phyloP scores from a whole-genome alignment of 2,888 invertebrate genomes.

The Sussaba pulchella region DNA sequence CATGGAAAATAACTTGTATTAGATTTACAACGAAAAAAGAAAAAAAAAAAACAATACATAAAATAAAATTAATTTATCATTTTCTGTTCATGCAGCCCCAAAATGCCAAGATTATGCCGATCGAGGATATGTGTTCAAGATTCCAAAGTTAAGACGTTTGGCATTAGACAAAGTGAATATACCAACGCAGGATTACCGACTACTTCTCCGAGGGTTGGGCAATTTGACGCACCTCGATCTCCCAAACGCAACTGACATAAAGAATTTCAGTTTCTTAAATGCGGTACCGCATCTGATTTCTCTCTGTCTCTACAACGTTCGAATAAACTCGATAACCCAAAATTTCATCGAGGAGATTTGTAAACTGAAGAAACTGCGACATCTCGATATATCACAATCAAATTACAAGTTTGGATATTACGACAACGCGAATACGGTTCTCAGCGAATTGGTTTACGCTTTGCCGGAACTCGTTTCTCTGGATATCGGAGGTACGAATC shows the following conservation, averaged over 20 bases:
- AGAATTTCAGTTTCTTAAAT: slow-evolving; percentile 89
- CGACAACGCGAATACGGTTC: slow-evolving; percentile 89
- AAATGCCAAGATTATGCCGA: slow-evolving; percentile 78
- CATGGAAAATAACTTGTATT: too few species aligned
- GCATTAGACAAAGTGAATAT: slow-evolving; percentile 86
- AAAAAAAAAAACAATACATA: not conserved
- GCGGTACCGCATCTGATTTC: slow-evolving; percentile 89
- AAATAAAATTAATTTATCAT: not conserved
- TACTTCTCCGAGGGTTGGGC: slow-evolving; percentile 87
- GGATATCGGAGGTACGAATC: slow-evolving; percentile 98
- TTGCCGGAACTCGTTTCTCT: slow-evolving; percentile 92
- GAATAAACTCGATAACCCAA: slow-evolving; percentile 78
- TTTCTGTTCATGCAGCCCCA: slow-evolving; percentile 65
- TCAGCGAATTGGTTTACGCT: slow-evolving; percentile 90
- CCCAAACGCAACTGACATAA: slow-evolving; percentile 88
- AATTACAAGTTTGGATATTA: slow-evolving; percentile 90
- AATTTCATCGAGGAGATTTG: slow-evolving; percentile 81
- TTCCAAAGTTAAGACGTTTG: slow-evolving; percentile 87
- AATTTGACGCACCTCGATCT: slow-evolving; percentile 90
- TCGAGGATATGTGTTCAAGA: slow-evolving; percentile 86
- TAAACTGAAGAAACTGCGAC: slow-evolving; percentile 85
- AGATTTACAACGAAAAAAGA: too few species aligned
- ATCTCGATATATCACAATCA: slow-evolving; percentile 94
- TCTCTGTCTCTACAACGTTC: slow-evolving; percentile 92
- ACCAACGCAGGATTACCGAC: slow-evolving; percentile 85